These are phyloP conservation scores for Corbicula japonica DNA, from an alignment of 2,888 invertebrate genomes.

Conservation along the genomic window DNA sequence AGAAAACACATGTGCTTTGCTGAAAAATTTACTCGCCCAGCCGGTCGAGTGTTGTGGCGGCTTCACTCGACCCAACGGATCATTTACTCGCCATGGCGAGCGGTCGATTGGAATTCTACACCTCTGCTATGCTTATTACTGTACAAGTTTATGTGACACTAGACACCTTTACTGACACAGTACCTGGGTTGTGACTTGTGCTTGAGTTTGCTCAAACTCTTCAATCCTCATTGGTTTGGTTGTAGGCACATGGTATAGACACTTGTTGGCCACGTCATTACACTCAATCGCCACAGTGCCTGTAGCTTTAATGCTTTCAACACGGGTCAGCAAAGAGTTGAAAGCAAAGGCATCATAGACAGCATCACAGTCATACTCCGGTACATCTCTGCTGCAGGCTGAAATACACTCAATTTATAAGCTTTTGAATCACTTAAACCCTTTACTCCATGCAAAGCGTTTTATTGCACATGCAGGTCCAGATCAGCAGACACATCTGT, in stretches of 20 bases:
- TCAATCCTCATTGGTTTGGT: slow-evolving; percentile 90
- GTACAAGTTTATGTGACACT: no score
- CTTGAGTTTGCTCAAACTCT: slow-evolving; percentile 91
- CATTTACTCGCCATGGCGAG: no score
- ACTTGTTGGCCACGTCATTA: slow-evolving; percentile 89
- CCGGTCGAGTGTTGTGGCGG: no score
- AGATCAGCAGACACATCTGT: no score
- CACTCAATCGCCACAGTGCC: slow-evolving; percentile 88
- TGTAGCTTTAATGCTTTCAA: slow-evolving; percentile 85
- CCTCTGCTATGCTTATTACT: no score
- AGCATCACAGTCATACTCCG: slow-evolving; percentile 85
- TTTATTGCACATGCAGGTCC: no score
- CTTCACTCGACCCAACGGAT: no score
- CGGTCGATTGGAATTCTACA: no score
- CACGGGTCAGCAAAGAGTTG: slow-evolving; percentile 85
- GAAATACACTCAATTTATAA: slow-evolving; percentile 14
- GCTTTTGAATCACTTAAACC: not conserved
- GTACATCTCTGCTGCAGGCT: slow-evolving; percentile 84
- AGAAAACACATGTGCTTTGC: no score
- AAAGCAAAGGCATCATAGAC: slow-evolving; percentile 86
- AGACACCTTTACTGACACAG: no score
- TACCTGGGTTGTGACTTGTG: slow-evolving; percentile 89
- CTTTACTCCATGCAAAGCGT: no score
- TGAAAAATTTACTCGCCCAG: no score
- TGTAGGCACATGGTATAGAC: slow-evolving; percentile 89